phyloP scores from a whole-genome alignment of 2,113 vertebrate genomes.

The Vulpes vulpes region DNA sequence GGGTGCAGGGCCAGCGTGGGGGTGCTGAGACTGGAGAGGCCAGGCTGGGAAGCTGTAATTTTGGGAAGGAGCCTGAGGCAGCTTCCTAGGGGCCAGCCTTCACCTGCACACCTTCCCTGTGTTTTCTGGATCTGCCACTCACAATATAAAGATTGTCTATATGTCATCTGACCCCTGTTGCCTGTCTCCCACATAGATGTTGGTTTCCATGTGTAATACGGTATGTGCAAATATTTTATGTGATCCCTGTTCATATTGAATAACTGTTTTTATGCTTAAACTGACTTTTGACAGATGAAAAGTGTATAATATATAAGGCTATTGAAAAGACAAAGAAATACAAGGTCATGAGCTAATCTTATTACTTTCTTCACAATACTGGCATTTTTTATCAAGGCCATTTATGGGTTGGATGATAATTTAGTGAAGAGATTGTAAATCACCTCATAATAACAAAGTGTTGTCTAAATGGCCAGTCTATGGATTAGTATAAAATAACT shows the following conservation, averaged over 20 bases:
- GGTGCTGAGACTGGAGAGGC: background rate
- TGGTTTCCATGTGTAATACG: background rate
- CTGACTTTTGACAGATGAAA: background rate
- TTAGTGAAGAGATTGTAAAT: background rate
- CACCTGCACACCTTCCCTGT: background rate
- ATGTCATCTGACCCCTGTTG: background rate
- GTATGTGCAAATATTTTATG: background rate
- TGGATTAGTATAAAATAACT: background rate
- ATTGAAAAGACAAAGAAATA: background rate
- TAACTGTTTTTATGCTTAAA: background rate
- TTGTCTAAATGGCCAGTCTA: background rate
- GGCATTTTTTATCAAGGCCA: background rate
- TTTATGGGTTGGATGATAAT: background rate
- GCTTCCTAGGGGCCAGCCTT: background rate
- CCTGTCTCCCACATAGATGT: background rate
- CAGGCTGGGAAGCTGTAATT: no score
- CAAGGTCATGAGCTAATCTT: background rate
- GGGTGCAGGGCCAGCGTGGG: background rate
- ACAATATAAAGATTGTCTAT: background rate
- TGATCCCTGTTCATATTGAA: background rate
- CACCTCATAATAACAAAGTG: background rate
- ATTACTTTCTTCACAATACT: constrained; percentile 20
- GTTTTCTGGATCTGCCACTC: background rate
- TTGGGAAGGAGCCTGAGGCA: background rate
- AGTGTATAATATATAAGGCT: background rate